These are phyloP conservation scores for Mamestra configurata DNA, from an alignment of 1,140 invertebrate genomes.

Conservation along the genomic window DNA sequence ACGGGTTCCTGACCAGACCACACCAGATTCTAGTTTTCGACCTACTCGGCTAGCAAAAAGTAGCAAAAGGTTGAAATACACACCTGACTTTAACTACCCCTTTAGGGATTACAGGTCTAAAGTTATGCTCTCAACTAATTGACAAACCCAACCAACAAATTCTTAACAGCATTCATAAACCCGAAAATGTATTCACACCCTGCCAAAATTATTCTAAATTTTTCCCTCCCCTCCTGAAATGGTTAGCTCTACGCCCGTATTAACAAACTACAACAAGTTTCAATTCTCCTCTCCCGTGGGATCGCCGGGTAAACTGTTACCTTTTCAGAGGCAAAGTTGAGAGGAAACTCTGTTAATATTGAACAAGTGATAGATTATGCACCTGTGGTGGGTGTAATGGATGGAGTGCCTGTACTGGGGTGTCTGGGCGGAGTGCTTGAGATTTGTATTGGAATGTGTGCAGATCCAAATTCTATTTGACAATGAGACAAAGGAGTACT, in stretches of 20 bases:
- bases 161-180: background rate
- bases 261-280: constrained; percentile 40
- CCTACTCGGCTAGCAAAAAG: too few species aligned
- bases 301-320: constrained; percentile 10
- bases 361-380: constrained; percentile 38
- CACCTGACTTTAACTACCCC: too few species aligned
- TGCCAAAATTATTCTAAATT: constrained; percentile 5
- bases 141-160: too few species aligned
- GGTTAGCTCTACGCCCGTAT: constrained; percentile 8
- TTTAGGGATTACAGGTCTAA: too few species aligned
- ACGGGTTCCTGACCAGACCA: too few species aligned
- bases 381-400: constrained; percentile 26
- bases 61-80: too few species aligned
- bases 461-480: too few species aligned
- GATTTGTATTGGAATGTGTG: background rate
- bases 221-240: constrained; percentile 19
- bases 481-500: too few species aligned
- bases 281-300: constrained; percentile 16
- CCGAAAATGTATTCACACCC: background rate
- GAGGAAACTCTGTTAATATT: constrained; percentile 36
- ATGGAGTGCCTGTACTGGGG: background rate
- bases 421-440: background rate
- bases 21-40: too few species aligned
- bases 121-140: too few species aligned
- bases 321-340: constrained; percentile 34